Evolutionary conservation across 2,113 vertebrate genomes (phyloP).

Genomic region (Crotalus tigris): DNA sequence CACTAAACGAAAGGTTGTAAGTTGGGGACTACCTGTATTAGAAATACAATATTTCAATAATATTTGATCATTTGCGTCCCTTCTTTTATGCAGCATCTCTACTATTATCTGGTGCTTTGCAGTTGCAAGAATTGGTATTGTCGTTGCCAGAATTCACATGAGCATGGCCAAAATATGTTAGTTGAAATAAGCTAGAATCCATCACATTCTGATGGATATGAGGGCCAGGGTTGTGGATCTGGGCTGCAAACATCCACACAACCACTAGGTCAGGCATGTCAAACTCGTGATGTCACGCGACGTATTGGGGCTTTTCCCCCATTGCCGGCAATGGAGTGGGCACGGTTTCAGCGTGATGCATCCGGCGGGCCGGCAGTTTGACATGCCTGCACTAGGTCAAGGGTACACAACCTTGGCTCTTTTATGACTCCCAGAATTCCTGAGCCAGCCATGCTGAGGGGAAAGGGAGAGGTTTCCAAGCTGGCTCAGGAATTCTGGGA

Average conservation of each 20-base stretch:
- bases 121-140: not conserved
- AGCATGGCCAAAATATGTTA: not conserved
- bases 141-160: not conserved
- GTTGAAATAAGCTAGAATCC: not conserved
- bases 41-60: not conserved
- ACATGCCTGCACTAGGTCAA: not conserved
- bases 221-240: not conserved
- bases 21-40: not conserved
- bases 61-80: not conserved
- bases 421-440: no score
- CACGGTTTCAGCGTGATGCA: no score
- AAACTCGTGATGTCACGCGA: no score
- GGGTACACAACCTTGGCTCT: no score
- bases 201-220: not conserved
- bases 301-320: no score
- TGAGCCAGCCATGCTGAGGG: no score
- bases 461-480: no score
- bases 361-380: no score
- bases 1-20: not conserved
- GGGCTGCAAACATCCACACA: not conserved
- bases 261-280: not conserved
- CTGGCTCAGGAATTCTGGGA: no score
- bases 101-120: not conserved
- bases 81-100: not conserved
- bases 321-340: no score